Evolutionary conservation across 2,113 vertebrate genomes (phyloP).

Genomic region (Gymnobelideus leadbeateri): DNA sequence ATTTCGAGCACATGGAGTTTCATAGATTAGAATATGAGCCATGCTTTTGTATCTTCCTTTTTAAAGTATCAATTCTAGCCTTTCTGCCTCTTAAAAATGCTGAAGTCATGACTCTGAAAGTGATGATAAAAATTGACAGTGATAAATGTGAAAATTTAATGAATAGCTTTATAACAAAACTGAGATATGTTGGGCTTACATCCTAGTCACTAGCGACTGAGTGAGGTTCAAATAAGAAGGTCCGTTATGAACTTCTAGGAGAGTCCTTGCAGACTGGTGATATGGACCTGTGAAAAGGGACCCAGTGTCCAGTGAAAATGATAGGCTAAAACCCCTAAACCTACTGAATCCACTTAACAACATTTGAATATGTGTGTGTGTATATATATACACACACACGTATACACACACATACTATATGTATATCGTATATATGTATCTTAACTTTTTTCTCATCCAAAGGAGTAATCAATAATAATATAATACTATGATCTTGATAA

Average conservation of each 20-base stretch:
- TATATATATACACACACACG: too few species aligned
- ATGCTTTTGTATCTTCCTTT: slow-evolving; percentile 10
- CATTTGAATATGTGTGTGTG: not conserved
- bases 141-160: slow-evolving; percentile 57
- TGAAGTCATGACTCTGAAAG: slow-evolving; percentile 31
- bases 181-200: slow-evolving; percentile 3
- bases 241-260: not conserved
- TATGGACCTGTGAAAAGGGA: not conserved
- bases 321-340: not conserved
- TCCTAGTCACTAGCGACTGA: not conserved
- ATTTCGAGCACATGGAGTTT: not conserved
- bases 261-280: not conserved
- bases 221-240: not conserved
- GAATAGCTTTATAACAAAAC: slow-evolving; percentile 46
- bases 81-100: slow-evolving; percentile 39
- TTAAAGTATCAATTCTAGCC: not conserved
- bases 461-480: not conserved
- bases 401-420: too few species aligned
- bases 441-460: not conserved
- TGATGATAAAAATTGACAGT: slow-evolving; percentile 22
- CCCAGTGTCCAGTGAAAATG: not conserved
- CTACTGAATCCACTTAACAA: not conserved
- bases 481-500: too few species aligned
- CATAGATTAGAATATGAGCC: not conserved
- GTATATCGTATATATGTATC: too few species aligned